These are phyloP conservation scores for Oreochromis niloticus DNA, from an alignment of 2,113 vertebrate species.

Conservation along the genomic window DNA sequence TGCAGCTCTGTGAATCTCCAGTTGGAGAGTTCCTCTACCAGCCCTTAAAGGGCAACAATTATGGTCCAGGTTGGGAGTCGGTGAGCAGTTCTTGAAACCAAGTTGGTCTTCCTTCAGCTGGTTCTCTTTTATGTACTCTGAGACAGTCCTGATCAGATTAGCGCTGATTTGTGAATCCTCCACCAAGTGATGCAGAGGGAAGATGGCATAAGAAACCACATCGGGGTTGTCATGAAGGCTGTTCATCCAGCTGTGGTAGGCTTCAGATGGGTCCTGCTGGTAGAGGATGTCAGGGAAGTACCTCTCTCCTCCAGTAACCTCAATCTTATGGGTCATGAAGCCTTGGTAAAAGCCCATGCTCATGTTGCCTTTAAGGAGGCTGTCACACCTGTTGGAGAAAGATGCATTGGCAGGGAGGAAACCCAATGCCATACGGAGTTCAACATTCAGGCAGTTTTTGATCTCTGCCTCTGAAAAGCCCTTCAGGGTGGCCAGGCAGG, in stretches of 20 bases:
- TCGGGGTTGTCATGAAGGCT: constrained; percentile 70
- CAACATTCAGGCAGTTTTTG: constrained; percentile 71
- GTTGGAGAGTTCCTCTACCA: constrained; percentile 57
- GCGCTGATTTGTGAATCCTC: constrained; percentile 53
- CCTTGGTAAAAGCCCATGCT: constrained; percentile 72
- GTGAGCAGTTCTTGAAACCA: constrained; percentile 54
- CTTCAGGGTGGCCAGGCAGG: constrained; percentile 71
- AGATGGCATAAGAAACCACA: constrained; percentile 70
- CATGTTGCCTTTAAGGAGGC: constrained; percentile 63
- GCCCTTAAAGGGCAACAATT: constrained; percentile 71
- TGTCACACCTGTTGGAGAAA: constrained; percentile 63
- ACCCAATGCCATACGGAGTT: constrained; percentile 66
- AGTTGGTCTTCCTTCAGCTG: constrained; percentile 44
- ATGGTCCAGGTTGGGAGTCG: constrained; percentile 64
- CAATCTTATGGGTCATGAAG: constrained; percentile 72
- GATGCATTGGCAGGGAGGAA: constrained; percentile 64
- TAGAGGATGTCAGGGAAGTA: constrained; percentile 69
- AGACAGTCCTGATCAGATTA: constrained; percentile 54
- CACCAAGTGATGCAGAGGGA: constrained; percentile 71
- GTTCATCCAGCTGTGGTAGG: constrained; percentile 69
- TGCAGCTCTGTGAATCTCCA: constrained; percentile 60
- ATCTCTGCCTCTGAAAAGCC: constrained; percentile 66
- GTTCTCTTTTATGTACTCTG: constrained; percentile 67
- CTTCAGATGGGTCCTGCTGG: constrained; percentile 55
- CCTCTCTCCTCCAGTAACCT: constrained; percentile 69